Evolutionary conservation across 1,140 invertebrate genomes (phyloP), one percentile per base, ranked within the genome.

Genomic region (Tetragonula clypearis): DNA sequence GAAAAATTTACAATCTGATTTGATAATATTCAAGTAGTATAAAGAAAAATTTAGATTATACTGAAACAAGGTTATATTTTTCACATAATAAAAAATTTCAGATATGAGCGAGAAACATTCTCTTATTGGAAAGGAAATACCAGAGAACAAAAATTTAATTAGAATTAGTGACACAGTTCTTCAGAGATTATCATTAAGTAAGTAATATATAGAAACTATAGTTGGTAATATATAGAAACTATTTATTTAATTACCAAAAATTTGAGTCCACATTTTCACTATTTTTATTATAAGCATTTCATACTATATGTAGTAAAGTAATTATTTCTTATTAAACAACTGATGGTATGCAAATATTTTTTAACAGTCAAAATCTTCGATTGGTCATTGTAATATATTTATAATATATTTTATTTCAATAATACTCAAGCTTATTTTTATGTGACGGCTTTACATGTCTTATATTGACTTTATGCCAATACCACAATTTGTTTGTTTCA

Each of bases 121-220:
- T 0, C 1, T 8, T 1, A 11, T 1, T 19, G 58, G 4, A 11
- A n/a, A 53, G 2, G 21, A 71, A 56, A 19, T 26, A 23, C 17
- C 53, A 15, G 30, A 69, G 0, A 11, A 15, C 23, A n/a, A n/a
- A 17, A 58, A n/a, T 79, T 11, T 23, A 35, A 41, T 79, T 15
- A 55, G 58, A 56, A 68, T 79, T 66, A 79, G 78, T 53, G 35
- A 41, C n/a, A n/a, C 78, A 9, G 30, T 79, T 30, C 8, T 71
- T 41, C 78, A 41, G 0, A 35, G 21, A 58, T 58, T 79, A 79
- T 30, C 14, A 14, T 56, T 21, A 56, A 30, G 78, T 79, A 79
- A 41, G 6, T 23, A 41, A 41, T 53, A n/a, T 30, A 4, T 62
- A 23, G 11, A 23, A 76, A 21, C 30, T 17, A 17, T 76, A 30